Percentiles rank a stretch among this genome's conserved stretches.
phyloP scores from a whole-genome alignment of 2,113 vertebrate species.

The Terrapene triunguis region DNA sequence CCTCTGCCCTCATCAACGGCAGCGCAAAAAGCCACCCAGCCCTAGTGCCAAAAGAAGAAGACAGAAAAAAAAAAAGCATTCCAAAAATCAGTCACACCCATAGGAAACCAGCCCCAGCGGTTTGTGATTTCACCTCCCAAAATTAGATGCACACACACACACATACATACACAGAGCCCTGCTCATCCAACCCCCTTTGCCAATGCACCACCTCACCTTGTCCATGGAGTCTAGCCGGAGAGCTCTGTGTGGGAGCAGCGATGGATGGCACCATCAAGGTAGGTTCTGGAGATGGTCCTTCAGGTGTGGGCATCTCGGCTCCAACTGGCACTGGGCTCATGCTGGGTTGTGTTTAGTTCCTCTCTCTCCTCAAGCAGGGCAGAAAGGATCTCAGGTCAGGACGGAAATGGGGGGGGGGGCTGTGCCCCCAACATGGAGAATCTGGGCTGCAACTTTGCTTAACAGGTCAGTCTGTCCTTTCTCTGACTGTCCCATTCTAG shows the following conservation, averaged over 20 bases:
- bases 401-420: too few species aligned
- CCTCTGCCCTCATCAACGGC: not conserved
- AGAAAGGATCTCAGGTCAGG: too few species aligned
- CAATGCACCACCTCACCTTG: not conserved
- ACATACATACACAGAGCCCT: not conserved
- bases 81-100: conserved; percentile 70
- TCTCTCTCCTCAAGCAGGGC: not conserved
- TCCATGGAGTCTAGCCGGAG: conserved; percentile 23
- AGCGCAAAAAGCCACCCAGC: not conserved
- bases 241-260: conserved; percentile 49
- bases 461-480: too few species aligned
- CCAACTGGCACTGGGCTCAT: not conserved
- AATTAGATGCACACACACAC: conserved; percentile 72
- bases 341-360: conserved; percentile 76
- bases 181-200: conserved; percentile 38
- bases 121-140: conserved; percentile 89
- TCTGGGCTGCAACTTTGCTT: too few species aligned
- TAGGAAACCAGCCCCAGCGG: conserved; percentile 69
- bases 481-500: too few species aligned
- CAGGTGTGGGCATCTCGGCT: conserved; percentile 43
- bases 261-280: conserved; percentile 92
- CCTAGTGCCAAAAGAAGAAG: not conserved
- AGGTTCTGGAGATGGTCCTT: conserved; percentile 48
- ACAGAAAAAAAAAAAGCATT: conserved; percentile 10
- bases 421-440: too few species aligned